Conservation (phyloP, 2,113 vertebrate species). For the Mirza zaza region DNA sequence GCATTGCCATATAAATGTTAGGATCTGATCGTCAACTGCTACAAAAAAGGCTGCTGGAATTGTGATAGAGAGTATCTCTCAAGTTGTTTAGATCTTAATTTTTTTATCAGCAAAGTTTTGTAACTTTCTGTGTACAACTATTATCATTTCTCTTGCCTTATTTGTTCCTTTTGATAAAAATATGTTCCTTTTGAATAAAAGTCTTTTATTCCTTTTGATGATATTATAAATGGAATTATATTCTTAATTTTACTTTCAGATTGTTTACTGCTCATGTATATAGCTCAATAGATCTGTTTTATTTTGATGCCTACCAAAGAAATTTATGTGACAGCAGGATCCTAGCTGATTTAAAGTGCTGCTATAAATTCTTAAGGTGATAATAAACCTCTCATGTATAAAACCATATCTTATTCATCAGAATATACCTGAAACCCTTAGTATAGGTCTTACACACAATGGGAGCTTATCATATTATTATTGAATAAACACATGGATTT, state of each 20-base stretch:
- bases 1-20: not conserved
- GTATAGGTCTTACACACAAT: not conserved
- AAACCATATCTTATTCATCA: not conserved
- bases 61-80: not conserved
- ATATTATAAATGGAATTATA: not conserved
- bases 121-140: not conserved
- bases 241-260: slow-evolving; percentile 6
- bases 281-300: slow-evolving; percentile 1
- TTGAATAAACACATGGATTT: not conserved
- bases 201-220: slow-evolving; percentile 22
- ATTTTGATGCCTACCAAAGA: slow-evolving; percentile 16
- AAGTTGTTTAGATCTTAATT: not conserved
- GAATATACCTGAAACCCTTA: not conserved
- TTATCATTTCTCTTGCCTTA: not conserved
- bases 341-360: slow-evolving; percentile 34
- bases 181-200: too few species aligned
- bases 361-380: slow-evolving; percentile 37
- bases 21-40: not conserved
- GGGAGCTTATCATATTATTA: not conserved
- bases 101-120: not conserved
- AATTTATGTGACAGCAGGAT: slow-evolving; percentile 30
- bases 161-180: not conserved
- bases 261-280: slow-evolving; percentile 20
- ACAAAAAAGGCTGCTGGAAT: not conserved
- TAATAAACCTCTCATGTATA: slow-evolving; percentile 31